Percentiles rank a stretch among this genome's conserved stretches.
Evolutionary conservation across 2,888 invertebrate genomes (phyloP).

Genomic region (Erebia epiphron): DNA sequence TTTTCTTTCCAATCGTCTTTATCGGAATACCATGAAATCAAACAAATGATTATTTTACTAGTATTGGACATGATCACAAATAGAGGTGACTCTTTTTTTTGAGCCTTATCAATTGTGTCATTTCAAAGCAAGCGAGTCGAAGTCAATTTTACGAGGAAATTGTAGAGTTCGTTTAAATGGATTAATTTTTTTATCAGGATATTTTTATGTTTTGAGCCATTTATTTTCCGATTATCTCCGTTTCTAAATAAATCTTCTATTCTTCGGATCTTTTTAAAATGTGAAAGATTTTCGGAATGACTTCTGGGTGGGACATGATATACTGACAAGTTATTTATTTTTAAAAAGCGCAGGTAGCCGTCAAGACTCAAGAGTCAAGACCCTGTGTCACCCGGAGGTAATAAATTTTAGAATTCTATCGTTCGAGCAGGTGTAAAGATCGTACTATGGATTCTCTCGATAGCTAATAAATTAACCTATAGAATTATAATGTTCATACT

Average conservation of each 20-base stretch:
- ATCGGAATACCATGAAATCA: background rate
- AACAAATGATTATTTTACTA: background rate
- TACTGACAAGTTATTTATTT: background rate
- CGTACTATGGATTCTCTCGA: slow-evolving; percentile 58
- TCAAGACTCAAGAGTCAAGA: slow-evolving; percentile 26
- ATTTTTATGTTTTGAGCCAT: no score
- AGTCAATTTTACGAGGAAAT: background rate
- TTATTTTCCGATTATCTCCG: no score
- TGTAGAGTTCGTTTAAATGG: background rate
- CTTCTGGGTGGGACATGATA: background rate
- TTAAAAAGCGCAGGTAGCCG: slow-evolving; percentile 36
- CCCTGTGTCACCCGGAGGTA: slow-evolving; percentile 16
- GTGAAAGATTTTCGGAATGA: background rate
- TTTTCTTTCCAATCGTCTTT: background rate
- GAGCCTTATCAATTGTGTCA: background rate
- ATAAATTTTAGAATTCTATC: slow-evolving; percentile 37
- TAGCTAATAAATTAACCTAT: background rate
- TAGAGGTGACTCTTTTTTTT: no score
- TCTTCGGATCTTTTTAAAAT: background rate
- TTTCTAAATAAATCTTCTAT: no score
- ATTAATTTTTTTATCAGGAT: no score
- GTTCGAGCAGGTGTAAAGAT: slow-evolving; percentile 50
- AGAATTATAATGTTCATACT: background rate
- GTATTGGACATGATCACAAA: background rate
- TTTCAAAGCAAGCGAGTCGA: background rate